phyloP scores from a whole-genome alignment of 2,888 invertebrate species.

The Dilophus febrilis region DNA sequence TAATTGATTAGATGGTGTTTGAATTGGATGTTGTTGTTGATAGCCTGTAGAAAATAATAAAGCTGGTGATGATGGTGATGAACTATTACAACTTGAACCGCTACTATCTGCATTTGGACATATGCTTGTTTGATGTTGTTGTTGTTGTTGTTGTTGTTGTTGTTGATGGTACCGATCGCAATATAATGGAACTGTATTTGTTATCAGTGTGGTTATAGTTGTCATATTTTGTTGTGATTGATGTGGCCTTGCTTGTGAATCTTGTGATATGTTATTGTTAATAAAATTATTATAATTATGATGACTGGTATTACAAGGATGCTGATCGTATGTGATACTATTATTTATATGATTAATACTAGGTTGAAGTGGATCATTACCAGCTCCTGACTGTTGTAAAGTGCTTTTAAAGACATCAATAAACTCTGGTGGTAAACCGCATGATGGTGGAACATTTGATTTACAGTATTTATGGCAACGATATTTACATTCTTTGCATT shows the following conservation, averaged over 20 bases:
- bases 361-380: constrained; percentile 28
- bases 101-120: constrained; percentile 58
- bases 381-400: constrained; percentile 45
- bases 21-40: constrained; percentile 14
- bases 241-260: not conserved
- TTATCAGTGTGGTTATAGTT: no score
- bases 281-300: constrained; percentile 2
- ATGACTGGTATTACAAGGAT: not conserved
- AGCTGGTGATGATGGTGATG: constrained; percentile 90
- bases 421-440: constrained; percentile 74
- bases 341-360: not conserved
- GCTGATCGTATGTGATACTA: no score
- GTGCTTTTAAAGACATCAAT: constrained; percentile 67
- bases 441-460: constrained; percentile 79
- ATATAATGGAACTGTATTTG: no score
- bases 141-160: not conserved
- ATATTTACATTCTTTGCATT: constrained; percentile 91
- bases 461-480: constrained; percentile 62
- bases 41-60: constrained; percentile 22
- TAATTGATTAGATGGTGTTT: constrained; percentile 25
- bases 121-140: not conserved
- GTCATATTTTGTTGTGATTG: no score
- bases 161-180: no score
- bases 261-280: no score
- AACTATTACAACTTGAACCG: constrained; percentile 91